Evolutionary conservation across 2,113 vertebrate genomes (phyloP).

Genomic region (Noturus placidus): DNA sequence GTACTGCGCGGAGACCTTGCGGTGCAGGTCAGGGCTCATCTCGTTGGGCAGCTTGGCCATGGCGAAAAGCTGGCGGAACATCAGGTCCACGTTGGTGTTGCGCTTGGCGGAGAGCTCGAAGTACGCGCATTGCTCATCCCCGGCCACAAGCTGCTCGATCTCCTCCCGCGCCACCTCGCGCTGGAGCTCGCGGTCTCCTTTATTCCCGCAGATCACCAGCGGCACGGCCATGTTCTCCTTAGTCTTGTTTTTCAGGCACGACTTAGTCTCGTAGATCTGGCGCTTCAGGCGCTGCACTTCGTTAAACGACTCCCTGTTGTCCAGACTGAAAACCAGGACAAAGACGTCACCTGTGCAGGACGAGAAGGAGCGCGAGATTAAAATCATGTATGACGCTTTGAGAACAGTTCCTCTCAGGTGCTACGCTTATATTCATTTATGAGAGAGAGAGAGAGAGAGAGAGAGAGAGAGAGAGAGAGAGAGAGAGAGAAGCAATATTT

Average conservation of each 20-base stretch:
- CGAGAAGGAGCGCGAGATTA: background rate
- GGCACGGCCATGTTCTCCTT: slow-evolving; percentile 92
- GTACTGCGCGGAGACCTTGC: slow-evolving; percentile 91
- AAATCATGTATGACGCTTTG: background rate
- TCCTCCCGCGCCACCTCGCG: slow-evolving; percentile 85
- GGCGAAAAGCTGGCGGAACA: slow-evolving; percentile 92
- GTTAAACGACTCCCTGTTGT: slow-evolving; percentile 95
- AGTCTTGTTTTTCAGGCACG: slow-evolving; percentile 93
- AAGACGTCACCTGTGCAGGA: slow-evolving; percentile 86
- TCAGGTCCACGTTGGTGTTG: slow-evolving; percentile 93
- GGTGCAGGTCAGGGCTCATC: slow-evolving; percentile 97
- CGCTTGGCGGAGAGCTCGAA: slow-evolving; percentile 96
- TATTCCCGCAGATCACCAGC: slow-evolving; percentile 96
- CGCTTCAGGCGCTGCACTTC: slow-evolving; percentile 93
- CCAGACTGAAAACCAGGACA: slow-evolving; percentile 95
- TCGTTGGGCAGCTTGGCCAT: slow-evolving; percentile 95
- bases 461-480: no score
- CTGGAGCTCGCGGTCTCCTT: slow-evolving; percentile 87
- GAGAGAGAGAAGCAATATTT: background rate
- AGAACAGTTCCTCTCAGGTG: background rate
- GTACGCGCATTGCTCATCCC: slow-evolving; percentile 88
- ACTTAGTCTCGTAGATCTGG: slow-evolving; percentile 96
- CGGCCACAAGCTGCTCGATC: slow-evolving; percentile 84
- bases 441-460: no score
- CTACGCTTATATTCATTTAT: no score